Base-by-base conservation (phyloP, 2,797 vertebrate species). In the Falco columbarius region DNA sequence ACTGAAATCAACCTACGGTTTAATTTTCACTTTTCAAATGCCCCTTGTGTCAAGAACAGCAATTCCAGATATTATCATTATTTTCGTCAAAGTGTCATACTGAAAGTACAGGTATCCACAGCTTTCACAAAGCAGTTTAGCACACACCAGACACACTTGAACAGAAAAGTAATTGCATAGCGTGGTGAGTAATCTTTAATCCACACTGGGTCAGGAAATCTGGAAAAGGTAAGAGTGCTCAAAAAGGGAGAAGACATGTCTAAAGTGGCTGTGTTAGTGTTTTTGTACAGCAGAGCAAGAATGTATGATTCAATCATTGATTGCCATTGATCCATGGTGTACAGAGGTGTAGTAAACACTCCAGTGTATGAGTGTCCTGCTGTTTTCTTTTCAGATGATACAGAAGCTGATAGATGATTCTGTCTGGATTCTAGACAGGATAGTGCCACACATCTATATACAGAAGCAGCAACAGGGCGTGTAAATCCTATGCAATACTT, bases 1-100 rank as follows among this genome's bases (percentile, higher is more conserved):
- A 70, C 21, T 42, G 32, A 76, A 92, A 91, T 80, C 36, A 75
- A 90, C 14, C 1, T 44, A 72, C 46, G 62, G 79, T 67, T 89
- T 89, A 40, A 72, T 86, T 66, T 95, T 81, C 38, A 44, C n/a
- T 90, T 90, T 90, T 73, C 30, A 79, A 81, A 93, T 70, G 36
- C 7, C 12, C 27, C 20, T 58, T 73, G 15, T 79, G 32, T 89
- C 54, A 89, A 89, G 30, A 79, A 34, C 49, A 81, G 56, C 26
- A 76, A 11, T 62, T 76, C 32, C 27, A 59, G 34, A 81, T 81
- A 81, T 58, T 47, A 17, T 34, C 3, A 47, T 62, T 80, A 73
- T 70, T 89, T 77, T 52, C 17, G 22, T 76, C 49, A 83, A 62
- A 63, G 18, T 2, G 1, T 55, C 51, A 58, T 24, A 52, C 20